These are phyloP conservation scores for Melanargia galathea DNA, from an alignment of 2,888 invertebrate genomes.

Conservation along the genomic window DNA sequence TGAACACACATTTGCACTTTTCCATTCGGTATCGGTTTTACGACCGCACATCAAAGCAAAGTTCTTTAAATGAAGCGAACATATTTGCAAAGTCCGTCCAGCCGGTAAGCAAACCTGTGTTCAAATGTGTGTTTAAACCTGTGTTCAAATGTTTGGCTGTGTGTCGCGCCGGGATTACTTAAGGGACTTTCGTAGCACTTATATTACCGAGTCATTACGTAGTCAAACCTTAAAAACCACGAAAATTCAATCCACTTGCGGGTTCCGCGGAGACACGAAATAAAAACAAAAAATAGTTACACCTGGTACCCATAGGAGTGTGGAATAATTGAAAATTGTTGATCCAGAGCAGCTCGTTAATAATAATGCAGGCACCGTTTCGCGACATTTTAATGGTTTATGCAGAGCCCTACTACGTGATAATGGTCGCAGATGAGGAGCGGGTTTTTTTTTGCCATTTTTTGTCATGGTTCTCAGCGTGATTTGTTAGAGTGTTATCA, in stretches of 20 bases:
- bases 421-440: constrained; percentile 72
- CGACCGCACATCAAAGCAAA: too few relatives aligned
- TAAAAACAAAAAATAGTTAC: constrained; percentile 40
- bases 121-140: too few relatives aligned
- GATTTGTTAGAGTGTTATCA: background rate
- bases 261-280: constrained; percentile 19
- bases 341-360: constrained; percentile 63
- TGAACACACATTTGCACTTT: too few relatives aligned
- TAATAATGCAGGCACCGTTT: constrained; percentile 65
- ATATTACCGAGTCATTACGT: background rate
- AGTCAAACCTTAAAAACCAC: background rate
- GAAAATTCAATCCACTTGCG: constrained; percentile 30
- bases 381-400: constrained; percentile 76
- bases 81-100: too few relatives aligned
- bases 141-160: too few relatives aligned
- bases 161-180: too few relatives aligned
- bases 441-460: constrained; percentile 60
- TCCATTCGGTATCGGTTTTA: too few relatives aligned
- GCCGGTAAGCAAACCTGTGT: too few relatives aligned
- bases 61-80: too few relatives aligned
- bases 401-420: constrained; percentile 73
- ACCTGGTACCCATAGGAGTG: constrained; percentile 49
- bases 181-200: too few relatives aligned
- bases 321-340: constrained; percentile 72
- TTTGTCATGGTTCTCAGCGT: constrained; percentile 59